Base-by-base conservation (phyloP, 2,113 vertebrate genomes). In the Zeus faber region DNA sequence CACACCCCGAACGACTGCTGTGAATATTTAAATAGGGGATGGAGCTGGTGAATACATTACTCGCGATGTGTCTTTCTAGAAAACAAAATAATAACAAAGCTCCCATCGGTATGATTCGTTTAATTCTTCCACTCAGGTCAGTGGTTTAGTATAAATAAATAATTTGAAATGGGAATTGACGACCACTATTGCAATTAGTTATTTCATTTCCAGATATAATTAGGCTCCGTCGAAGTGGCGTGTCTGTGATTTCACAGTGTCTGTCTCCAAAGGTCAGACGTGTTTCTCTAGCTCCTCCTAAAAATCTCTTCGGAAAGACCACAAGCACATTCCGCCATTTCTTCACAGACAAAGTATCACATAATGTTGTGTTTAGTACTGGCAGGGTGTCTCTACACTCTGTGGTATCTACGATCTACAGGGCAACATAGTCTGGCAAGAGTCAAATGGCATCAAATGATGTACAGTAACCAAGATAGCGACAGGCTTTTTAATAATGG, bases 101-200 rank as follows among this genome's bases (percentile, higher is more conserved):
- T 24, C 35, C 26, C 31, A 2, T 58, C 41, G 41, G 59, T 67
- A 65, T 35, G 57, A 65, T 80, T 77, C 62, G 65, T 72, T 82
- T 54, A 79, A 52, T 79, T 75, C 56, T 56, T 72, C n/a, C 64
- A 62, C 50, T 29, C 22, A 58, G 54, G 74, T 58, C 73, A 65
- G 78, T 70, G 53, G 77, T 81, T 79, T 75, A 47, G 65, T 58
- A 67, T 65, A 78, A 80, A 73, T 83, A 83, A 85, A 87, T 86
- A 80, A 85, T 84, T 79, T 88, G 85, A 77, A 59, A 39, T 67
- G 87, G 84, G 81, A 84, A 74, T 84, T 85, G 72, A 41, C 74
- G 65, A 73, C 73, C 81, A 82, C 79, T 70, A 7, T 76, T 75
- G 82, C 81, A 88, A 84, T 83, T 84, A 83, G 71, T 76, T 65